Evolutionary conservation across 2,888 invertebrate genomes (phyloP).

Genomic region (Diarsia dahlii): DNA sequence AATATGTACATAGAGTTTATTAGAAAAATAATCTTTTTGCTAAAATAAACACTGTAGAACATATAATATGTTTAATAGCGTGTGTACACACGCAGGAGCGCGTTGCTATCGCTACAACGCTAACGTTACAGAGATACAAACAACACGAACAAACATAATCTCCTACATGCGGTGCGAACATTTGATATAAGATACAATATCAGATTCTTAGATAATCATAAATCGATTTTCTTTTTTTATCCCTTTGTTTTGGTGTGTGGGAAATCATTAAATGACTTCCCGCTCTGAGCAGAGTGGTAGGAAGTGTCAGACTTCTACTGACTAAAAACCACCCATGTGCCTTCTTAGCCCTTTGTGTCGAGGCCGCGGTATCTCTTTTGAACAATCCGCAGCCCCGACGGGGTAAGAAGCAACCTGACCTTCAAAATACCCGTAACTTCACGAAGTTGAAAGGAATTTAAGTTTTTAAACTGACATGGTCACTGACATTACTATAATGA

Average conservation of each 20-base stretch:
- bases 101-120: neutral
- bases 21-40: neutral
- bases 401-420: neutral
- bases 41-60: conserved; percentile 14
- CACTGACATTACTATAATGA: too few relatives aligned
- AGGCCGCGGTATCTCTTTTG: too few relatives aligned
- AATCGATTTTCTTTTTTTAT: neutral
- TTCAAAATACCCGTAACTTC: too few relatives aligned
- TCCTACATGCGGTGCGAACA: neutral
- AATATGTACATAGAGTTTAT: neutral
- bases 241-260: too few relatives aligned
- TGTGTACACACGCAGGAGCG: neutral
- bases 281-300: too few relatives aligned
- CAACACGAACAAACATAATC: conserved; percentile 32
- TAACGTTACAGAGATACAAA: conserved; percentile 30
- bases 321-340: too few relatives aligned
- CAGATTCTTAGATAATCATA: neutral
- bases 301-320: too few relatives aligned
- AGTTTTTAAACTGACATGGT: too few relatives aligned
- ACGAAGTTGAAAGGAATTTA: too few relatives aligned
- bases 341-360: too few relatives aligned
- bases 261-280: too few relatives aligned
- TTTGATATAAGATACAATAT: conserved; percentile 19
- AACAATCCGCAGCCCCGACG: too few relatives aligned
- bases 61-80: conserved; percentile 26